Conservation (phyloP, 2,113 vertebrate species). For the Rhinogobius similis region DNA sequence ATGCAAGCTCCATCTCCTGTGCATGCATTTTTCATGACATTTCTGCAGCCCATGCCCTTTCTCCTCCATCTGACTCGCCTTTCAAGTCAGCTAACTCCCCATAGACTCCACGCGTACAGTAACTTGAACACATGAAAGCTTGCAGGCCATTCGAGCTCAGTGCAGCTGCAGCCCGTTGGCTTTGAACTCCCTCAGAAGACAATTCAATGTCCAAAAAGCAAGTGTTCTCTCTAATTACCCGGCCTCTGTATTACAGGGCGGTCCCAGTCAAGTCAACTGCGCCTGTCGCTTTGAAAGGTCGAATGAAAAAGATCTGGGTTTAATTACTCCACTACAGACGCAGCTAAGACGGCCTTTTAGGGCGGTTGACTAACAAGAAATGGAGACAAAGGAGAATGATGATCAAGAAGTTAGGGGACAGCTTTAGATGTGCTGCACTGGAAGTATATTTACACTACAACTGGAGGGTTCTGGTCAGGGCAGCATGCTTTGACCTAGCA, state of each 20-base stretch:
- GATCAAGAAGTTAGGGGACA: conserved; percentile 13
- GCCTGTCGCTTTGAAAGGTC: conserved; percentile 52
- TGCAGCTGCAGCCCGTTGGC: conserved; percentile 54
- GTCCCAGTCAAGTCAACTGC: conserved; percentile 38
- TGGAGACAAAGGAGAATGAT: conserved; percentile 6
- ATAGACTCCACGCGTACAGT: conserved; percentile 20
- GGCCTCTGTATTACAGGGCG: conserved; percentile 68
- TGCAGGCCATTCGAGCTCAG: conserved; percentile 20
- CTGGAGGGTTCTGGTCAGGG: not conserved
- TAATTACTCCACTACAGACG: conserved; percentile 36
- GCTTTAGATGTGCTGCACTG: not conserved
- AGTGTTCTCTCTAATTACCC: conserved; percentile 70
- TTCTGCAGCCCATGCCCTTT: not conserved
- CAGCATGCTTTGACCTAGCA: not conserved
- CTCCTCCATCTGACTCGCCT: not conserved
- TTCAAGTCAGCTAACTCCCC: not conserved
- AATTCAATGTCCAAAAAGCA: conserved; percentile 70
- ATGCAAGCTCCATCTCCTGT: not conserved
- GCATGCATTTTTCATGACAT: not conserved
- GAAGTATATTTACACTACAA: not conserved
- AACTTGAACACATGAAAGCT: conserved; percentile 36
- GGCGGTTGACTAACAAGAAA: conserved; percentile 33
- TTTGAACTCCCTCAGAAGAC: conserved; percentile 74
- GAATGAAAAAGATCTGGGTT: conserved; percentile 42
- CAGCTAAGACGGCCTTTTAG: conserved; percentile 38